Percentiles rank a stretch among this genome's conserved stretches.
phyloP scores from a whole-genome alignment of 1,140 invertebrate species.

The Sipha flava region DNA sequence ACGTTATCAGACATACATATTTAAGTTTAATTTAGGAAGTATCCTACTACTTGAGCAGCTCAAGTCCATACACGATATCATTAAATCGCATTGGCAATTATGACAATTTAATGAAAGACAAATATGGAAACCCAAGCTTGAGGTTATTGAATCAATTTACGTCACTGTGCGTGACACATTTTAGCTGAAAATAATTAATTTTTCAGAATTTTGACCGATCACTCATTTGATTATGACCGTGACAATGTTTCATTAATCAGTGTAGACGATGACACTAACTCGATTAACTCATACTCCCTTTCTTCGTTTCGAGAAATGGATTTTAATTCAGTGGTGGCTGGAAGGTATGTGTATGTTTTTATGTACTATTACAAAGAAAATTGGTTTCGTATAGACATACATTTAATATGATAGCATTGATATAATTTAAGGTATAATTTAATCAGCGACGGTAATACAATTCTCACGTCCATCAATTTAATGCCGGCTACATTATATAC shows the following conservation, averaged over 20 bases:
- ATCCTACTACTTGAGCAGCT: background rate
- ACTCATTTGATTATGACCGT: background rate
- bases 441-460: background rate
- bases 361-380: background rate
- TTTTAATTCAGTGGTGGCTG: background rate
- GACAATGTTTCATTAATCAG: background rate
- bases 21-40: background rate
- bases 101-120: background rate
- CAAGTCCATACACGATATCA: background rate
- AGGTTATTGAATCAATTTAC: conserved; percentile 6
- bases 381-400: no score
- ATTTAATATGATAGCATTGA: no score
- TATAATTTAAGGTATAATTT: background rate
- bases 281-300: background rate
- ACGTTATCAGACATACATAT: no score
- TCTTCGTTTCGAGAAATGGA: background rate
- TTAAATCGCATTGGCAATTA: background rate
- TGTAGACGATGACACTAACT: background rate
- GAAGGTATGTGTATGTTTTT: background rate
- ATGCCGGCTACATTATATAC: background rate
- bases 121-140: background rate
- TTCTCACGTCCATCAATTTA: background rate
- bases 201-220: background rate
- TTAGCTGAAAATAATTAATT: background rate
- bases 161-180: background rate